phyloP scores from a whole-genome alignment of 37 sponge, comb jelly and placozoan species.

The Aplysina aerophoba region DNA sequence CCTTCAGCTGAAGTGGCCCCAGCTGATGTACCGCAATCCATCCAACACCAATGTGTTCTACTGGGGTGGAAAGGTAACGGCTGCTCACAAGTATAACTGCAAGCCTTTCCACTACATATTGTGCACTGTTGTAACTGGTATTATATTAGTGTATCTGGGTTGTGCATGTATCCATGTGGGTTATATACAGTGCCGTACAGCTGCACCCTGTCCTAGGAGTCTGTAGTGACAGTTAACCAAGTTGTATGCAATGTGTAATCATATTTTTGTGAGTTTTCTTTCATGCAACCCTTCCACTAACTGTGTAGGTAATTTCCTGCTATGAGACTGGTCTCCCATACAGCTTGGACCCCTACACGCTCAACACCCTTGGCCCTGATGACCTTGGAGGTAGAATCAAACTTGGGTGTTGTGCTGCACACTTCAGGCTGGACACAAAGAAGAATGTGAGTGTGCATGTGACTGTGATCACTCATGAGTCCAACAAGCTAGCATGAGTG shows the following conservation, averaged over 20 bases:
- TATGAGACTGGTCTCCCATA: slow-evolving; percentile 88
- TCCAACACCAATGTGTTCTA: slow-evolving; percentile 94
- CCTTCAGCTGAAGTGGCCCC: slow-evolving; percentile 51
- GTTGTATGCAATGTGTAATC: too few species aligned
- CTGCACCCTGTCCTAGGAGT: too few species aligned
- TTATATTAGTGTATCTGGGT: background rate
- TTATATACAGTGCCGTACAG: too few species aligned
- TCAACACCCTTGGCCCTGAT: slow-evolving; percentile 79
- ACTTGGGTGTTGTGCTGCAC: slow-evolving; percentile 77
- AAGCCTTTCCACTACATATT: background rate
- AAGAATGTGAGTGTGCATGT: slow-evolving; percentile 47
- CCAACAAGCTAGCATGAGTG: background rate
- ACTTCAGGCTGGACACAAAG: slow-evolving; percentile 81
- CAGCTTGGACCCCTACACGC: slow-evolving; percentile 80
- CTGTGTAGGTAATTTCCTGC: slow-evolving; percentile 60
- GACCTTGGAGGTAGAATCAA: slow-evolving; percentile 58
- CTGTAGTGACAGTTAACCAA: too few species aligned
- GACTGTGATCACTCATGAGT: background rate
- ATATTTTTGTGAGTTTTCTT: too few species aligned
- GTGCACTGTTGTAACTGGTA: background rate
- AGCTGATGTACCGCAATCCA: slow-evolving; percentile 76
- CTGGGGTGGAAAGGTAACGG: slow-evolving; percentile 87
- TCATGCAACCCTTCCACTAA: too few species aligned
- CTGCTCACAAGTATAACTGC: background rate
- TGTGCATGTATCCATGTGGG: background rate